Conservation (phyloP, 2,113 vertebrate genomes). For the Oryzias melastigma region DNA sequence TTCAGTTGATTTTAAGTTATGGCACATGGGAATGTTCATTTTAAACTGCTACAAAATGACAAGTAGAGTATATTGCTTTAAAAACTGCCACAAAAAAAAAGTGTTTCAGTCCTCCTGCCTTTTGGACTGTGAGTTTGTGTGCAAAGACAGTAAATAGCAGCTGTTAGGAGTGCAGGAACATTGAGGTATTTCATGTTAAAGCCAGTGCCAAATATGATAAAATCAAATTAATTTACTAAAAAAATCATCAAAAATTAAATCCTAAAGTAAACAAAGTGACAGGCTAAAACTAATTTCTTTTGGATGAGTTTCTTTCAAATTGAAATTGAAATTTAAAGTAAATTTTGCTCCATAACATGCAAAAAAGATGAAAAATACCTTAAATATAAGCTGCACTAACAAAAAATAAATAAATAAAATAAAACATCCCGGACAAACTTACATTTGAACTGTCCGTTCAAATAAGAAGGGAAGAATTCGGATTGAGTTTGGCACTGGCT, state of each 20-base stretch:
- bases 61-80: too few species aligned
- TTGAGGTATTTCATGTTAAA: constrained; percentile 67
- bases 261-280: constrained; percentile 9
- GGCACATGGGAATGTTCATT: too few species aligned
- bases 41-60: too few species aligned
- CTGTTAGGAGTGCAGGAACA: constrained; percentile 49
- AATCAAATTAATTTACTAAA: too few species aligned
- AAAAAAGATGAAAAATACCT: not conserved
- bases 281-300: not conserved
- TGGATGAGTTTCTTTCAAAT: too few species aligned
- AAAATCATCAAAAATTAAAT: too few species aligned
- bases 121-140: not conserved
- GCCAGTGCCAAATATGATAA: constrained; percentile 30
- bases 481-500: constrained; percentile 51
- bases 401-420: too few species aligned
- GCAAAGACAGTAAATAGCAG: constrained; percentile 48
- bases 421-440: too few species aligned
- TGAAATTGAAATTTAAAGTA: too few species aligned
- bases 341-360: too few species aligned
- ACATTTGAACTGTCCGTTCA: too few species aligned
- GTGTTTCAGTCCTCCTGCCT: not conserved
- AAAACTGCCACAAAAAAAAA: constrained; percentile 7
- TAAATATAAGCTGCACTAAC: not conserved
- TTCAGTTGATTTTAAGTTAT: too few species aligned
- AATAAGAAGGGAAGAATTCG: not conserved